These are phyloP conservation scores for Loris lydekkerianus DNA, from an alignment of 2,797 vertebrate genomes.

Conservation along the genomic window DNA sequence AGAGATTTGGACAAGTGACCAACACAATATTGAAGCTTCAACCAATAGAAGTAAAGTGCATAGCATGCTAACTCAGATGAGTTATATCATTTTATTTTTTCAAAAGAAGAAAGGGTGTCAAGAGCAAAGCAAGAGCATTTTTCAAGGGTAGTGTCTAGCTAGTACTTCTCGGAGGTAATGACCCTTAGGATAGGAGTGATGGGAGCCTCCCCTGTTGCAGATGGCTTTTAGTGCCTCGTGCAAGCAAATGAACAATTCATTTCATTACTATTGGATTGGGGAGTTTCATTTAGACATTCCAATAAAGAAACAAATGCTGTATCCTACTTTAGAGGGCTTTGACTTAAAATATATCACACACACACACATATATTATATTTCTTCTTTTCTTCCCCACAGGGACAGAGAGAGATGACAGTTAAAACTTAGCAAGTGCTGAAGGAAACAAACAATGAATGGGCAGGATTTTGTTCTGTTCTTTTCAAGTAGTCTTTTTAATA, in stretches of 20 bases:
- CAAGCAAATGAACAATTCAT: conserved; percentile 29
- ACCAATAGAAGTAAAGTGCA: background rate
- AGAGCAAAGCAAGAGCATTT: background rate
- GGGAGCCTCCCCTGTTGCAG: background rate
- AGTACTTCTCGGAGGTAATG: background rate
- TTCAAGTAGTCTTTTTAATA: background rate
- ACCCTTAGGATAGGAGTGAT: background rate
- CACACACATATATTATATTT: background rate
- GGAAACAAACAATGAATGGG: background rate
- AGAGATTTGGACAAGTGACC: background rate
- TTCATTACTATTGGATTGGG: background rate
- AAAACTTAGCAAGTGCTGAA: conserved; percentile 7
- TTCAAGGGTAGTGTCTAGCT: background rate
- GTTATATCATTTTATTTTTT: background rate
- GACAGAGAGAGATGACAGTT: background rate
- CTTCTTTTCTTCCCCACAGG: background rate
- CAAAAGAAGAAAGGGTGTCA: background rate
- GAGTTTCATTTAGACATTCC: background rate
- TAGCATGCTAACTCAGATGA: background rate
- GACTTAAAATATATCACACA: background rate
- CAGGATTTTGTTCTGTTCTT: background rate
- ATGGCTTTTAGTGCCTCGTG: background rate
- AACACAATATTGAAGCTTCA: background rate
- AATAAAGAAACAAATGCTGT: background rate
- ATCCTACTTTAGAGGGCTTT: background rate